Conservation (phyloP, 64 coral and sea anemone genomes). For the Stylophora pistillata region DNA sequence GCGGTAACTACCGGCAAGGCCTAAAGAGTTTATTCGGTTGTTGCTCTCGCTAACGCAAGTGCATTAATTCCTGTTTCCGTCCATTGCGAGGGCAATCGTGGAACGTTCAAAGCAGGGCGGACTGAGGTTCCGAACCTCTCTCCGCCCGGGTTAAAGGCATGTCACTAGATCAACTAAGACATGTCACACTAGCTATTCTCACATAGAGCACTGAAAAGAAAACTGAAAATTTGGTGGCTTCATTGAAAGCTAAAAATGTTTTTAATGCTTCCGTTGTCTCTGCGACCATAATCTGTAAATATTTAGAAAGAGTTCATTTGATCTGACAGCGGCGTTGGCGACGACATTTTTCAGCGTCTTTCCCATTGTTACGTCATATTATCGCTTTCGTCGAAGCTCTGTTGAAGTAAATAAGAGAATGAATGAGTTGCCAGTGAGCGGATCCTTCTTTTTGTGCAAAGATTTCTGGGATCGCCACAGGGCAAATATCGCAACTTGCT, state of each 20-base stretch:
- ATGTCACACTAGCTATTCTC: conserved; percentile 1
- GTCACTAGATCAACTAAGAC: not conserved
- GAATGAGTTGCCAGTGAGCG: too few species aligned
- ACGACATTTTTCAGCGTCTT: too few species aligned
- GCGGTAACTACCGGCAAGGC: conserved; percentile 20
- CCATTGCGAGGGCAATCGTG: not conserved
- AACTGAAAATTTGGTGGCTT: too few species aligned
- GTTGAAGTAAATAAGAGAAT: too few species aligned
- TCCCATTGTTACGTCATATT: too few species aligned
- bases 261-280: not conserved
- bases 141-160: too few species aligned
- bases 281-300: not conserved
- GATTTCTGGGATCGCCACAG: too few species aligned
- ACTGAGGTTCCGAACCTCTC: too few species aligned
- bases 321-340: conserved; percentile 1
- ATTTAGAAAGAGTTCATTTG: not conserved
- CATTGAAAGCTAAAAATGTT: not conserved
- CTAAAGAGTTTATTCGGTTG: conserved; percentile 28
- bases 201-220: not conserved
- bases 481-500: too few species aligned
- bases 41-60: not conserved
- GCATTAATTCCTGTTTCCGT: not conserved
- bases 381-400: too few species aligned
- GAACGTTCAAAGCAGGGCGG: conserved; percentile 21
- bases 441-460: too few species aligned